Base-by-base conservation (phyloP, 1,140 invertebrate species). In the Orius insidiosus region DNA sequence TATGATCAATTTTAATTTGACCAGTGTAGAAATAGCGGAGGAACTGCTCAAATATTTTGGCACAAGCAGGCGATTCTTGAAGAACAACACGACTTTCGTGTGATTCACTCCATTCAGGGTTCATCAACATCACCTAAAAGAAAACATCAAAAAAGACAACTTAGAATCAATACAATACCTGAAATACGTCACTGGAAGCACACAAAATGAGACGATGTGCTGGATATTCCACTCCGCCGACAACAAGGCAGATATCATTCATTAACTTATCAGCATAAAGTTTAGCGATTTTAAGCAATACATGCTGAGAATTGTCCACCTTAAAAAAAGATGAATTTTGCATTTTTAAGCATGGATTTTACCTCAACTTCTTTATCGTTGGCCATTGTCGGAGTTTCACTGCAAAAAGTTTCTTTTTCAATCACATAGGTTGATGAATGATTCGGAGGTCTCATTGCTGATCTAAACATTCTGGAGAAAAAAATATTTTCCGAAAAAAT, bases 111-210 rank as follows among this genome's bases (percentile, higher is more conserved):
- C 89, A 94, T 60, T 85, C 80, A 0, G 85, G 78, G 59, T 85
- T 88, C 80, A 90, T 92, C 33, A 95, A 63, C 90, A 95, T 95
- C 4, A 90, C 84, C 78, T 87, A 46, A 40, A 66, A 55, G 16
- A 39, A n/a, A n/a, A n/a, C n/a, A 45, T 19, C 18, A 15, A 15
- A 18, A 41, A 41, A 5, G 35, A n/a, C n/a, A n/a, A n/a, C n/a
- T n/a, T n/a, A n/a, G n/a, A n/a, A n/a, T n/a, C n/a, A n/a, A n/a
- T n/a, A n/a, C n/a, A n/a, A n/a, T n/a, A 85, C 83, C 68, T 90
- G 86, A 64, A 95, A 94, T 13, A 95, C 90, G 69, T 94, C 88
- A 64, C 87, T 93, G 50, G 84, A 89, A 50, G 87, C 85, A 71
- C 87, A 93, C 1, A 95, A 69, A 57, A 95, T 93, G 5, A 95